These are phyloP conservation scores for Phanerotoma sp. DNA, from an alignment of 2,888 invertebrate species.

Conservation along the genomic window DNA sequence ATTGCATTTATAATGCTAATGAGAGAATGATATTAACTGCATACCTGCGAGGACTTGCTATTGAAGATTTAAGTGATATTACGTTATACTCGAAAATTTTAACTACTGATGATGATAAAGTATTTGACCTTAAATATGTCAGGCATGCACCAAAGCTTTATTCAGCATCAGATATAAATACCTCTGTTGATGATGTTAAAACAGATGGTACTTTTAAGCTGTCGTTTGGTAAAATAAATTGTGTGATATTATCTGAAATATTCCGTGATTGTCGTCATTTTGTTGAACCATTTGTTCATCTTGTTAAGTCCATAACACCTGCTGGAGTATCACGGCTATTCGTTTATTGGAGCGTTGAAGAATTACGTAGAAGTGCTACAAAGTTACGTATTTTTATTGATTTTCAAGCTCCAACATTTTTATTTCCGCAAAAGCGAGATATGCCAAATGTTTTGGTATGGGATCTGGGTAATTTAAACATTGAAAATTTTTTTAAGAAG, in stretches of 20 bases:
- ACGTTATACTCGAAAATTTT: slow-evolving; percentile 78
- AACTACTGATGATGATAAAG: slow-evolving; percentile 77
- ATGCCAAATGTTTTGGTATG: slow-evolving; percentile 75
- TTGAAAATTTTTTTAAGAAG: slow-evolving; percentile 79
- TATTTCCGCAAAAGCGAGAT: slow-evolving; percentile 77
- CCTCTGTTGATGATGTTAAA: slow-evolving; percentile 58
- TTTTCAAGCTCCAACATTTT: slow-evolving; percentile 72
- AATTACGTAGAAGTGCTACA: slow-evolving; percentile 60
- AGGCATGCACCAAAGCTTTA: slow-evolving; percentile 65
- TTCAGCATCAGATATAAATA: slow-evolving; percentile 57
- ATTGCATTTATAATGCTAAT: slow-evolving; percentile 76
- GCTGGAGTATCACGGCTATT: slow-evolving; percentile 29
- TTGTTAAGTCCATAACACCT: slow-evolving; percentile 26
- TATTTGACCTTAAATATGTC: slow-evolving; percentile 77
- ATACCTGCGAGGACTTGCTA: slow-evolving; percentile 67
- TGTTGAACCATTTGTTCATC: slow-evolving; percentile 59
- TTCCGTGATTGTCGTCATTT: slow-evolving; percentile 68
- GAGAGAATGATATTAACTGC: slow-evolving; percentile 74
- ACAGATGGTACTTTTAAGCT: slow-evolving; percentile 73
- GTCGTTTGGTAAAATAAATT: slow-evolving; percentile 70
- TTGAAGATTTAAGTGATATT: slow-evolving; percentile 73
- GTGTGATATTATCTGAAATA: slow-evolving; percentile 68
- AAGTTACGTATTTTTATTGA: slow-evolving; percentile 67
- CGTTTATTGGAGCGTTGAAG: slow-evolving; percentile 54
- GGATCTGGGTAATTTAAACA: slow-evolving; percentile 74